A percentile compares a stretch with the other conserved stretches of the same genome.
phyloP scores from a whole-genome alignment of 2,888 invertebrate genomes.

The Dicranocentrus wangi region DNA sequence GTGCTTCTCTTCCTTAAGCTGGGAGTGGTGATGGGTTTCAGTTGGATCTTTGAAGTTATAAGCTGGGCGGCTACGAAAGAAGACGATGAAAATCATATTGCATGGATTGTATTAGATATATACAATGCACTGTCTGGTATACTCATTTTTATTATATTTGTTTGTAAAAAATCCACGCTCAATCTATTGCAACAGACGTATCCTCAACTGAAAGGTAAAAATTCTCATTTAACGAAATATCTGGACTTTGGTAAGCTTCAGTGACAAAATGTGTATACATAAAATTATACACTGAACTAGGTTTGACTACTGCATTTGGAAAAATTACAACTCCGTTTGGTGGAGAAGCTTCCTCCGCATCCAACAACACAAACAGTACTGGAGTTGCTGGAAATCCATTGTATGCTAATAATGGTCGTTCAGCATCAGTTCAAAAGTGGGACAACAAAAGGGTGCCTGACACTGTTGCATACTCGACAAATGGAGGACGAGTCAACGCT shows the following conservation, averaged over 20 bases:
- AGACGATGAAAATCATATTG: conserved; percentile 5
- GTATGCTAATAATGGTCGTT: too few relatives aligned
- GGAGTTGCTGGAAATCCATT: background rate
- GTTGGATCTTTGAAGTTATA: conserved; percentile 52
- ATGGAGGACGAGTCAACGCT: background rate
- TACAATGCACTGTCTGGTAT: conserved; percentile 33
- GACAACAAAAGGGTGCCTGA: background rate
- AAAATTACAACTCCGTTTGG: conserved; percentile 24
- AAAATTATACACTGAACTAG: background rate
- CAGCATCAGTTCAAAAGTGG: background rate
- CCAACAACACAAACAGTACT: conserved; percentile 24
- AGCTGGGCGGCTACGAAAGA: conserved; percentile 55
- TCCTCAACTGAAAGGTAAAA: conserved; percentile 7
- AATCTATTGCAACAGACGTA: conserved; percentile 2
- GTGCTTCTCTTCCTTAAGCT: conserved; percentile 41
- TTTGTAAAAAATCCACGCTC: conserved; percentile 26
- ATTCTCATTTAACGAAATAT: background rate
- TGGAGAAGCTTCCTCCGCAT: conserved; percentile 18
- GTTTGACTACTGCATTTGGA: background rate
- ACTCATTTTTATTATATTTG: conserved; percentile 48
- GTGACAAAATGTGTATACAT: background rate
- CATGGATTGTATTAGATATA: conserved; percentile 44
- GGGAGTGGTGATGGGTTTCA: conserved; percentile 52
- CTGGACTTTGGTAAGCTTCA: background rate
- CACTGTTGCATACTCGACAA: background rate